phyloP scores from a whole-genome alignment of 2,113 vertebrate species.

The Phaethon lepturus region DNA sequence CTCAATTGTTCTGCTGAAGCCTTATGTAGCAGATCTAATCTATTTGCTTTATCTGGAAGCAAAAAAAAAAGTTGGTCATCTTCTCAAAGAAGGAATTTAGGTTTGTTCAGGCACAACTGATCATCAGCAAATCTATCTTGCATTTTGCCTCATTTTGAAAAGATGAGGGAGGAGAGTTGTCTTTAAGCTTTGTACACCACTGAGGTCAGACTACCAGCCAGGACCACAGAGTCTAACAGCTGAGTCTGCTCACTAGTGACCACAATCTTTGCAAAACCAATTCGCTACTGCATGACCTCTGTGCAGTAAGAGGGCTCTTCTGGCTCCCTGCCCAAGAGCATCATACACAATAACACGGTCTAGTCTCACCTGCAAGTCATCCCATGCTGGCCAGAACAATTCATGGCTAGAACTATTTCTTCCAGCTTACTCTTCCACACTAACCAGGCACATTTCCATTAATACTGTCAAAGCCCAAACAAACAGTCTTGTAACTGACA shows the following conservation, averaged over 20 bases:
- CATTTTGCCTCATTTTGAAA: not conserved
- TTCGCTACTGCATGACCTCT: not conserved
- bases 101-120: not conserved
- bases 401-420: not conserved
- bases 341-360: accelerated
- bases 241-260: not conserved
- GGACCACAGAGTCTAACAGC: not conserved
- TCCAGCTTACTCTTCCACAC: not conserved
- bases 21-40: not conserved
- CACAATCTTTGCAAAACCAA: not conserved
- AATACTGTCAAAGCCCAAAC: not conserved
- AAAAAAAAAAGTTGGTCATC: not conserved
- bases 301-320: not conserved
- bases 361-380: not conserved
- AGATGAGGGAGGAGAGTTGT: not conserved
- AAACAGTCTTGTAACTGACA: not conserved
- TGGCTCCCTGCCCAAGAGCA: not conserved
- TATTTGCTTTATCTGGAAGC: not conserved
- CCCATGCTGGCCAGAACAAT: not conserved
- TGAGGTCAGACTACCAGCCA: not conserved
- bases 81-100: not conserved
- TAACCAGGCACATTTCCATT: not conserved
- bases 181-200: not conserved
- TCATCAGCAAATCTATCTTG: not conserved
- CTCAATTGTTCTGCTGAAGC: not conserved